These are phyloP conservation scores for Tonatia bakeri DNA, from an alignment of 2,113 vertebrate species.

Conservation along the genomic window DNA sequence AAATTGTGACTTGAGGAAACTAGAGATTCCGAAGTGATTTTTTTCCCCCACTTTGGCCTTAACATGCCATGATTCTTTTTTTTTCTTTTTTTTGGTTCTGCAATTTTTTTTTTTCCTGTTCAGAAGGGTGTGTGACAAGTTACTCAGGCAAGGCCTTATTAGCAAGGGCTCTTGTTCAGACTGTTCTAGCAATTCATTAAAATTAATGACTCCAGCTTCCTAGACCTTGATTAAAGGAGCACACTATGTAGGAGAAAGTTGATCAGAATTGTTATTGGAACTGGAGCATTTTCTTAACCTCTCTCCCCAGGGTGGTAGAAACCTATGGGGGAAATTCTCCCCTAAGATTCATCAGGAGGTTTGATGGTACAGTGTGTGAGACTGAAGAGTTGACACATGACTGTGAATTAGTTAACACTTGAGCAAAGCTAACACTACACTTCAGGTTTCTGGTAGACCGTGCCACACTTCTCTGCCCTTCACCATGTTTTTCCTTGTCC, in stretches of 20 bases:
- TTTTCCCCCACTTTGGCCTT: neutral
- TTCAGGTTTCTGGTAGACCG: neutral
- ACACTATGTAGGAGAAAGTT: neutral
- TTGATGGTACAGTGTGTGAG: neutral
- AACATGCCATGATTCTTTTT: neutral
- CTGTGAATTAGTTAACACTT: neutral
- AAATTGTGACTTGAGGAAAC: conserved; percentile 58
- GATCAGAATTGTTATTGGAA: neutral
- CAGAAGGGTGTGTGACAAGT: neutral
- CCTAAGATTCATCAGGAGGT: neutral
- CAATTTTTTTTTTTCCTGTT: neutral
- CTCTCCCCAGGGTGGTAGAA: neutral
- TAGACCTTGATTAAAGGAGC: conserved; percentile 25
- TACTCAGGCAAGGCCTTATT: conserved; percentile 21
- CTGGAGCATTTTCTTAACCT: neutral
- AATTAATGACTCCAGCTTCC: conserved; percentile 47
- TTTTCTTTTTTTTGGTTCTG: neutral
- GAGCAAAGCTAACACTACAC: neutral
- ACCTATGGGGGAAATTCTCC: neutral
- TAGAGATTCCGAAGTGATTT: neutral
- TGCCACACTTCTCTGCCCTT: neutral
- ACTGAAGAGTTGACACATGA: neutral
- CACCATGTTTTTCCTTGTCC: neutral
- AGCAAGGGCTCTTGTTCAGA: conserved; percentile 18
- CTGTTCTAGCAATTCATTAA: conserved; percentile 25